These are phyloP conservation scores for Apogon hyalosoma DNA, from an alignment of 2,797 vertebrate genomes.

Conservation along the genomic window DNA sequence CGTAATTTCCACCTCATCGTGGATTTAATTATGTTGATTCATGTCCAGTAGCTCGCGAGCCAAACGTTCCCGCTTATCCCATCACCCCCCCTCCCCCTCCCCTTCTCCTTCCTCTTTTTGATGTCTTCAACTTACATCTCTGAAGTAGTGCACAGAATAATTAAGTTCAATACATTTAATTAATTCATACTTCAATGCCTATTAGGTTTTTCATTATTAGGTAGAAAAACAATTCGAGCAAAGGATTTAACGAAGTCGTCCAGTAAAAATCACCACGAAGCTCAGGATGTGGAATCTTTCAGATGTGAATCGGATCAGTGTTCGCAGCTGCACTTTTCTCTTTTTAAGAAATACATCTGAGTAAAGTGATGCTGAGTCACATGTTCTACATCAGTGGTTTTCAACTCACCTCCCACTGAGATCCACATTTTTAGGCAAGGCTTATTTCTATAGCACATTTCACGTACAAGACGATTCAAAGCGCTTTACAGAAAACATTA, in stretches of 20 bases:
- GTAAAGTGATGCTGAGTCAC: too few relatives aligned
- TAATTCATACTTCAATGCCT: constrained; percentile 61
- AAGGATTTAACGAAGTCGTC: constrained; percentile 52
- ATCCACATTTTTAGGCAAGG: too few relatives aligned
- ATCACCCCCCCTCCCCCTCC: constrained; percentile 32
- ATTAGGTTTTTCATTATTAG: constrained; percentile 54
- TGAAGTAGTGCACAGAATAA: constrained; percentile 51
- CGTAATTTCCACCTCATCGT: constrained; percentile 45
- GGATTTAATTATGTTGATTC: constrained; percentile 71
- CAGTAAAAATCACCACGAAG: constrained; percentile 30
- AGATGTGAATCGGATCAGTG: too few relatives aligned
- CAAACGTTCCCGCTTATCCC: constrained; percentile 63
- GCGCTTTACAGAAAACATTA: too few relatives aligned
- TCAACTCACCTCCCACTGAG: too few relatives aligned
- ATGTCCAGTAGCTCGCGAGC: constrained; percentile 60
- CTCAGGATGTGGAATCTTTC: not conserved
- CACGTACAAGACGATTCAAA: too few relatives aligned
- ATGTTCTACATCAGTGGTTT: too few relatives aligned
- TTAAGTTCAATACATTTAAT: constrained; percentile 65
- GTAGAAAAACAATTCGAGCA: constrained; percentile 13
- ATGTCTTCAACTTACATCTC: constrained; percentile 63
- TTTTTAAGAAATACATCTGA: too few relatives aligned
- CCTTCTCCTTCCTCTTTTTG: constrained; percentile 38
- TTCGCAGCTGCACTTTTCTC: too few relatives aligned
- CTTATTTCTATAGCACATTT: too few relatives aligned